A percentile compares a stretch with the other conserved stretches of the same genome.
phyloP scores from a whole-genome alignment of 2,797 vertebrate species.

The Eulemur coronatus region DNA sequence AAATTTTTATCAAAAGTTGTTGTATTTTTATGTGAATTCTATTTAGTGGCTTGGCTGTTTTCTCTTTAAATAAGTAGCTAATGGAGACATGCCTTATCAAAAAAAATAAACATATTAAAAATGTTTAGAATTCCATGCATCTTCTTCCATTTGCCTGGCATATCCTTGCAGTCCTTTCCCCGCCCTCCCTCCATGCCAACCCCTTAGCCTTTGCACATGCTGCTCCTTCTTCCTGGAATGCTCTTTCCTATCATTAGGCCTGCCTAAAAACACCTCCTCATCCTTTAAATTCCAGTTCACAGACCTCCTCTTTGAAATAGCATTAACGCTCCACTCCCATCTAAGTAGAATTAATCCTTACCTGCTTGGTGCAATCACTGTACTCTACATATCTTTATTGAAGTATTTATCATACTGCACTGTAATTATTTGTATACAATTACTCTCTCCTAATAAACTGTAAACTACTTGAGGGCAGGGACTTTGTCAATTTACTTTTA shows the following conservation, averaged over 20 bases:
- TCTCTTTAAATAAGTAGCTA: background rate
- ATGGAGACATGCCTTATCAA: background rate
- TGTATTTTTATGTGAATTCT: background rate
- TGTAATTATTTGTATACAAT: background rate
- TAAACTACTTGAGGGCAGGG: background rate
- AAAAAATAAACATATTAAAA: background rate
- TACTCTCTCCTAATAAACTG: background rate
- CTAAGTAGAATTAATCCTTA: background rate
- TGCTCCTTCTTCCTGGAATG: background rate
- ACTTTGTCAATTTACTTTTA: background rate
- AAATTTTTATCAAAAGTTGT: background rate
- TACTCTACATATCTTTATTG: background rate
- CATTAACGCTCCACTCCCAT: background rate
- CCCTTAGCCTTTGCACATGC: background rate
- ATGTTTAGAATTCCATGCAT: background rate
- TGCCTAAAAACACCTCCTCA: background rate
- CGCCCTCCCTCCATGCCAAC: background rate
- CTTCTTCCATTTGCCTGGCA: background rate
- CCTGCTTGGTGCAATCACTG: background rate
- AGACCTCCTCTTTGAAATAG: background rate
- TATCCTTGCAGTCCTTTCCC: background rate
- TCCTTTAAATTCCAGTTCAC: conserved; percentile 14
- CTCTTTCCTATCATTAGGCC: background rate
- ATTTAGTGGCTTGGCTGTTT: background rate
- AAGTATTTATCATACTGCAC: background rate